Percentiles rank a stretch among this genome's conserved stretches.
phyloP scores from a whole-genome alignment of 2,888 invertebrate genomes.

The Cryptus armator region DNA sequence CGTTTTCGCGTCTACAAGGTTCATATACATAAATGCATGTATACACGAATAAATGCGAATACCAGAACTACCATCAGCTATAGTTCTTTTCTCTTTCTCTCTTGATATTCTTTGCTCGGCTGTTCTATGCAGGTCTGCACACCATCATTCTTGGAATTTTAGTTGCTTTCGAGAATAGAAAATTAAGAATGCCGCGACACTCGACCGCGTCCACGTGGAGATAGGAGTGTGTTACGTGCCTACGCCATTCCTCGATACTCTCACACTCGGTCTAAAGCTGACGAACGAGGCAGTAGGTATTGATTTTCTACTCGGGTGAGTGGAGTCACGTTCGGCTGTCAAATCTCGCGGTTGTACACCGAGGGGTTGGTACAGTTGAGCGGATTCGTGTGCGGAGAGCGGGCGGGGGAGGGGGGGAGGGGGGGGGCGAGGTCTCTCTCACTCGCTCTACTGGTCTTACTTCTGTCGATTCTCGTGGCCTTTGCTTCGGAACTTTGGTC shows the following conservation, averaged over 20 bases:
- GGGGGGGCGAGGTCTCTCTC: conserved; percentile 35
- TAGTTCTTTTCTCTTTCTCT: conserved; percentile 35
- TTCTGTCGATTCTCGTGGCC: conserved; percentile 9
- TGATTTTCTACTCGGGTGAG: conserved; percentile 69
- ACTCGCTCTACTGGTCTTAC: conserved; percentile 29
- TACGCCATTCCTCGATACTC: conserved; percentile 32
- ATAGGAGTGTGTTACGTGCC: neutral
- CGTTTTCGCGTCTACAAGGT: neutral
- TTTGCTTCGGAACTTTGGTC: conserved; percentile 38
- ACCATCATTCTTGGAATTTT: neutral
- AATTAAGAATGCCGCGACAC: neutral
- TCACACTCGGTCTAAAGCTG: conserved; percentile 54
- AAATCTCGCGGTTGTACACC: conserved; percentile 74
- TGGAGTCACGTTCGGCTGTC: conserved; percentile 79
- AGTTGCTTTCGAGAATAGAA: neutral
- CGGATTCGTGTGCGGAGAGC: conserved; percentile 65
- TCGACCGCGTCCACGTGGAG: neutral
- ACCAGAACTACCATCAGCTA: conserved; percentile 40
- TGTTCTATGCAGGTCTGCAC: neutral
- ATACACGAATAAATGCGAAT: conserved; percentile 14
- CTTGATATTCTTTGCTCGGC: neutral
- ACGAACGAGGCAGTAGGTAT: conserved; percentile 64
- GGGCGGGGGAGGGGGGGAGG: conserved; percentile 37
- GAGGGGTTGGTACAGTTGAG: conserved; percentile 67
- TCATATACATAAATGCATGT: conserved; percentile 55